Evolutionary conservation across 2,113 vertebrate species (phyloP), one percentile per base, ranked within the genome.

Genomic region (Macrotus californicus): DNA sequence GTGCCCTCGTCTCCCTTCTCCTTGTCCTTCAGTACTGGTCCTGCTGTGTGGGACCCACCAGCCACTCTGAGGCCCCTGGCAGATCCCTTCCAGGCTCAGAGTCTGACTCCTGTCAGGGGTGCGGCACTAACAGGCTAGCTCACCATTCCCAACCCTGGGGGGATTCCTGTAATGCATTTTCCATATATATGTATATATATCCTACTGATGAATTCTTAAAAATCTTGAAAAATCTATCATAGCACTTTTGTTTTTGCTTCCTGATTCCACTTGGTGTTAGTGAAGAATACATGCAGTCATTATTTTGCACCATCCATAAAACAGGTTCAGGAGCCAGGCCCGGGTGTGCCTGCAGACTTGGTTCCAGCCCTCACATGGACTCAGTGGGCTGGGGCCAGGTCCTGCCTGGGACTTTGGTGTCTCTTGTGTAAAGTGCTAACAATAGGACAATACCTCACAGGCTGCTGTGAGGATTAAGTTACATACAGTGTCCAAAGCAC

Each of bases 51-150:
- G 2, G 24, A 39, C 3, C 24, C 59, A 26, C 2, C 29, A 12
- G 8, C 21, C 41, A 22, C 18, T 52, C 50, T 13, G 75, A 50
- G 29, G 22, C 18, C 12, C 56, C 48, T 21, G 70, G 12, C 3
- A 52, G 50, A 31, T 13, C 11, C 11, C 4, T 3, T 34, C 52
- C 19, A 22, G 64, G 21, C 56, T 22, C 41, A 29, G 56, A 56
- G 5, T 9, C 12, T 0, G 59, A 31, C 69, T 15, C 21, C 24
- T 39, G 29, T 19, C 1, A 3, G 9, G 29, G 22, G 22, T 2
- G 12, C 4, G 4, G 8, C 2, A 26, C 39, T 19, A 14, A 48
- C 3, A 11, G 39, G 19, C 14, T 15, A 34, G 19, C 6, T 0
- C 24, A 1, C 12, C 31, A 12, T 34, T 69, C 59, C 39, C 61